Conservation (phyloP, 2,888 invertebrate genomes). For the Volucella bombylans region DNA sequence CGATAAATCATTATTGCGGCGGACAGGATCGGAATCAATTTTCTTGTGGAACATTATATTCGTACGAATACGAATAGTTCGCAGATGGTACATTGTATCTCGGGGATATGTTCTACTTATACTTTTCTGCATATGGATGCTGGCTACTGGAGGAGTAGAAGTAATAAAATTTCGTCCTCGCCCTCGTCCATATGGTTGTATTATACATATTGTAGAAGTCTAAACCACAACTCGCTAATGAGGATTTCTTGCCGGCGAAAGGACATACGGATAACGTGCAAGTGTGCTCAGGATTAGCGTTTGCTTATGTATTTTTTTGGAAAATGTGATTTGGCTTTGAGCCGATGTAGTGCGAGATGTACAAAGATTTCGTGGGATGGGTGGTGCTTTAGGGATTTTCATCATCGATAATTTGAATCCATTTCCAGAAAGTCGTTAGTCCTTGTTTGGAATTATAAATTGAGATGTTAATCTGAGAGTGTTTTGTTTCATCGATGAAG, state of each 20-base stretch:
- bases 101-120: slow-evolving; percentile 4
- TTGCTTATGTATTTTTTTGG: slow-evolving; percentile 53
- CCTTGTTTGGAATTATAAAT: slow-evolving; percentile 25
- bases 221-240: slow-evolving; percentile 53
- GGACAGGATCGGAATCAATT: slow-evolving; percentile 42
- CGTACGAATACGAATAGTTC: slow-evolving; percentile 3
- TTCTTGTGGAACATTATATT: slow-evolving; percentile 25
- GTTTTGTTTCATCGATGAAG: slow-evolving; percentile 33
- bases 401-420: slow-evolving; percentile 59
- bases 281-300: slow-evolving; percentile 46
- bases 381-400: slow-evolving; percentile 47
- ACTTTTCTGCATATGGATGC: slow-evolving; percentile 13
- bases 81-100: slow-evolving; percentile 21
- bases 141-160: slow-evolving; percentile 1
- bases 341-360: background rate
- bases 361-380: background rate
- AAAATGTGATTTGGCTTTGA: too few species aligned
- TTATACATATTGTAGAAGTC: background rate
- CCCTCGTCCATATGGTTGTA: slow-evolving; percentile 51
- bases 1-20: slow-evolving; percentile 57
- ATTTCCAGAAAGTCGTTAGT: slow-evolving; percentile 57
- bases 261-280: slow-evolving; percentile 37
- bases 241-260: slow-evolving; percentile 58
- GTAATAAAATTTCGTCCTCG: slow-evolving; percentile 39
- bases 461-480: slow-evolving; percentile 56